These are phyloP conservation scores for Ancistrus triradiatus DNA, from an alignment of 2,113 vertebrate species.

Conservation along the genomic window DNA sequence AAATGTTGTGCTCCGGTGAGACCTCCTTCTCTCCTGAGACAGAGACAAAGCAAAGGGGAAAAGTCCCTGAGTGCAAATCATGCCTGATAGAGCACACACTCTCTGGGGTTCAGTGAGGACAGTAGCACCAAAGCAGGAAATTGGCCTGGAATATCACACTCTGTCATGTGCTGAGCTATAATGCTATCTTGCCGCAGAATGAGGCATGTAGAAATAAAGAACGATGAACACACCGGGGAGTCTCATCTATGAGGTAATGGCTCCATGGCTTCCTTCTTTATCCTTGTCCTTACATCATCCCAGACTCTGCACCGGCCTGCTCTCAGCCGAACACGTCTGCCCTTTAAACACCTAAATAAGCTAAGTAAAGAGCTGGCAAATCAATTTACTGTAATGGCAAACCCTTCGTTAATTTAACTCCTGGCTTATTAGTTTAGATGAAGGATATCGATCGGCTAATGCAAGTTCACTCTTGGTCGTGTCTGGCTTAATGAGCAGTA, in stretches of 20 bases:
- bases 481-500: slow-evolving; percentile 38
- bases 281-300: slow-evolving; percentile 7
- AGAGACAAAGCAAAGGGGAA: slow-evolving; percentile 5
- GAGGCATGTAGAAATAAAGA: not conserved
- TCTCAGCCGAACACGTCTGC: too few species aligned
- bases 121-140: too few species aligned
- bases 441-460: slow-evolving; percentile 41
- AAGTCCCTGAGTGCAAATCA: not conserved
- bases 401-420: slow-evolving; percentile 35
- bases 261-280: not conserved
- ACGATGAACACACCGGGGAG: not conserved
- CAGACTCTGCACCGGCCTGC: not conserved
- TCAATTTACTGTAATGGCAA: not conserved
- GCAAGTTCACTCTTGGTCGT: slow-evolving; percentile 11
- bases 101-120: too few species aligned
- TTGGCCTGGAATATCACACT: too few species aligned
- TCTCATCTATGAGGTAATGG: not conserved
- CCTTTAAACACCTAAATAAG: not conserved
- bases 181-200: not conserved
- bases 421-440: slow-evolving; percentile 35
- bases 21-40: slow-evolving; percentile 9
- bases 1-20: slow-evolving; percentile 1
- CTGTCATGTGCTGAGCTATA: not conserved
- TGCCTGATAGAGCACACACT: slow-evolving; percentile 11
- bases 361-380: not conserved